Percentiles rank a stretch among this genome's conserved stretches.
Evolutionary conservation across 1,140 invertebrate genomes (phyloP).

Genomic region (Bombus affinis): DNA sequence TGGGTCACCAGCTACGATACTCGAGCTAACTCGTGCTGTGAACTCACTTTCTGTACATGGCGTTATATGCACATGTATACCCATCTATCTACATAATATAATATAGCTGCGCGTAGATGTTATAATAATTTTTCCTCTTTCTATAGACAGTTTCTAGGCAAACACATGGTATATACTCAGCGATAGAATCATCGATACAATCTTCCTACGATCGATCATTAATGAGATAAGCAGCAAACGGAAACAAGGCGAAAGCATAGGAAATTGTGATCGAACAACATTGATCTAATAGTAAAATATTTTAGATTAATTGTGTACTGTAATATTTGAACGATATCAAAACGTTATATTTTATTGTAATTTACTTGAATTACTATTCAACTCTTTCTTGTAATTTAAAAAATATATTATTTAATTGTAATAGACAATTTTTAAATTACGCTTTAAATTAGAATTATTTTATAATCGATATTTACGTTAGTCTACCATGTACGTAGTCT

Average conservation of each 20-base stretch:
- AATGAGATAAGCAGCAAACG: background rate
- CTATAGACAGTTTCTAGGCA: too few relatives aligned
- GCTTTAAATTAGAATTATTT: too few relatives aligned
- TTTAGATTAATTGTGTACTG: background rate
- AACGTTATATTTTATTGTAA: background rate
- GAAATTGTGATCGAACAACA: too few relatives aligned
- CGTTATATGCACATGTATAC: constrained; percentile 1
- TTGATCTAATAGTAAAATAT: background rate
- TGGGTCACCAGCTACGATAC: constrained; percentile 65
- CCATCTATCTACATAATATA: background rate
- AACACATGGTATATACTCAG: background rate
- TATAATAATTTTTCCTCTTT: constrained; percentile 38
- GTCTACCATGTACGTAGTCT: too few relatives aligned
- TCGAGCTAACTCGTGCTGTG: constrained; percentile 53
- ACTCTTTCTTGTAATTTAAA: too few relatives aligned
- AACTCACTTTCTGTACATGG: constrained; percentile 49
- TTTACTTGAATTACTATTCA: background rate
- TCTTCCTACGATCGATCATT: background rate
- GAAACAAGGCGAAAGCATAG: background rate
- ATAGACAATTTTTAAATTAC: too few relatives aligned
- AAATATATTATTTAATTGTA: too few relatives aligned
- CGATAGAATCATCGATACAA: background rate
- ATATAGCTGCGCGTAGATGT: background rate
- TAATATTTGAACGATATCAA: background rate
- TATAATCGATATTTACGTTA: too few relatives aligned